phyloP scores from a whole-genome alignment of 1,140 invertebrate genomes.

The Zaprionus vittiger region DNA sequence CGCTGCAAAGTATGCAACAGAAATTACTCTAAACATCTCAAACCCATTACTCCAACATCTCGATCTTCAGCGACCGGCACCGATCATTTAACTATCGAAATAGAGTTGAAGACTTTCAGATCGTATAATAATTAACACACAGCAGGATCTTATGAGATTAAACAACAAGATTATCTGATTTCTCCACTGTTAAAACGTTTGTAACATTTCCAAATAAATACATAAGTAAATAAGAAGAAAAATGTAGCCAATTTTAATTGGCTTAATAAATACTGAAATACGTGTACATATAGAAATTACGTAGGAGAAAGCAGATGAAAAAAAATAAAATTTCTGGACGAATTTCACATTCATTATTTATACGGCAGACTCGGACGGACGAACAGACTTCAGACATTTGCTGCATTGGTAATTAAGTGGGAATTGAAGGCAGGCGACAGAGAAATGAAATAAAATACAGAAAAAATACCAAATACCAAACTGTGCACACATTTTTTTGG shows the following conservation, averaged over 20 bases:
- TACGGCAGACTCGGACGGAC: constrained; percentile 15
- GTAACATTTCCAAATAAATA: background rate
- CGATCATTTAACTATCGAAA: too few species aligned
- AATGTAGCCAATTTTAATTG: constrained; percentile 17
- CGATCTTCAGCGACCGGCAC: too few species aligned
- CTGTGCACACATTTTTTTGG: constrained; percentile 11
- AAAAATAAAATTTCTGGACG: constrained; percentile 22
- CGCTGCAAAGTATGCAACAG: too few species aligned
- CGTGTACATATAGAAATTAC: constrained; percentile 34
- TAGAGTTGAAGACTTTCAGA: too few species aligned
- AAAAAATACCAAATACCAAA: constrained; percentile 10
- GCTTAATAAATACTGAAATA: constrained; percentile 7
- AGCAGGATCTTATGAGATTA: background rate
- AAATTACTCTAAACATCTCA: too few species aligned
- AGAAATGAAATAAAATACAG: constrained; percentile 32
- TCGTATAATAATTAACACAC: too few species aligned
- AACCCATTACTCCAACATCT: too few species aligned
- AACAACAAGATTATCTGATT: too few species aligned
- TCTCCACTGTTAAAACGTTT: background rate
- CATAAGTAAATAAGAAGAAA: constrained; percentile 9
- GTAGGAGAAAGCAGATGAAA: constrained; percentile 27
- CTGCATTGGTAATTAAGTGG: constrained; percentile 33
- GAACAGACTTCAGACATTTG: background rate
- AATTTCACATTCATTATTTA: constrained; percentile 34
- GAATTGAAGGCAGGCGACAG: constrained; percentile 4